phyloP scores from a whole-genome alignment of 1,140 invertebrate species.

The Nephila pilipes region DNA sequence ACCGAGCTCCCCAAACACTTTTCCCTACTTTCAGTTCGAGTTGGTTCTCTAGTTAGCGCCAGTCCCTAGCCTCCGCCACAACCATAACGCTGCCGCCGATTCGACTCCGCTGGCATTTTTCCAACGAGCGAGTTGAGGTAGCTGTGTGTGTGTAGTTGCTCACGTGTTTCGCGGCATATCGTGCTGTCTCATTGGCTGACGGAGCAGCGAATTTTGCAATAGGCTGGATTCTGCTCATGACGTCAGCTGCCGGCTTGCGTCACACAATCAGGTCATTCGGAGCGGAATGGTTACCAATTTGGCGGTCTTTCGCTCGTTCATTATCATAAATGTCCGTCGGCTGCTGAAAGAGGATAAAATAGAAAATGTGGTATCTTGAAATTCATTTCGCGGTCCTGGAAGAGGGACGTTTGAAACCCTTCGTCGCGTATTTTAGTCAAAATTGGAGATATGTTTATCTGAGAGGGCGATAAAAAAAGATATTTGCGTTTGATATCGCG shows the following conservation, averaged over 20 bases:
- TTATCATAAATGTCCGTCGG: not conserved
- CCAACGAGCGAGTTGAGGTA: constrained; percentile 64
- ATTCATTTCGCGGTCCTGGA: not conserved
- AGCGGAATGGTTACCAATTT: constrained; percentile 39
- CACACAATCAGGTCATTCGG: constrained; percentile 67
- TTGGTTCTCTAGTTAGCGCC: not conserved
- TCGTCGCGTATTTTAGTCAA: constrained; percentile 6
- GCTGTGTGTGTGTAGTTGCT: constrained; percentile 68
- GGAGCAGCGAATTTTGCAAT: constrained; percentile 63
- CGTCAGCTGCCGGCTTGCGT: constrained; percentile 72
- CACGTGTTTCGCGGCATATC: constrained; percentile 60
- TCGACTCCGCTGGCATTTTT: constrained; percentile 63
- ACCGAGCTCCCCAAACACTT: not conserved
- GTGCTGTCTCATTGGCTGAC: constrained; percentile 49
- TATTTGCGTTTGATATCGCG: not conserved
- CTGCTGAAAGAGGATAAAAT: constrained; percentile 1
- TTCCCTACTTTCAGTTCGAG: constrained; percentile 25
- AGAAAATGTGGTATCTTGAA: not conserved
- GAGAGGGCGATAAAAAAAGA: not conserved
- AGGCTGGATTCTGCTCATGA: constrained; percentile 54
- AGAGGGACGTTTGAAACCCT: constrained; percentile 66
- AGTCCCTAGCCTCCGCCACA: not conserved
- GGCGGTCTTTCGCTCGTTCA: not conserved
- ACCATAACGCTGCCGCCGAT: constrained; percentile 57
- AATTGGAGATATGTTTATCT: constrained; percentile 23